Evolutionary conservation across 2,113 vertebrate species (phyloP).

Genomic region (Nymphicus hollandicus): DNA sequence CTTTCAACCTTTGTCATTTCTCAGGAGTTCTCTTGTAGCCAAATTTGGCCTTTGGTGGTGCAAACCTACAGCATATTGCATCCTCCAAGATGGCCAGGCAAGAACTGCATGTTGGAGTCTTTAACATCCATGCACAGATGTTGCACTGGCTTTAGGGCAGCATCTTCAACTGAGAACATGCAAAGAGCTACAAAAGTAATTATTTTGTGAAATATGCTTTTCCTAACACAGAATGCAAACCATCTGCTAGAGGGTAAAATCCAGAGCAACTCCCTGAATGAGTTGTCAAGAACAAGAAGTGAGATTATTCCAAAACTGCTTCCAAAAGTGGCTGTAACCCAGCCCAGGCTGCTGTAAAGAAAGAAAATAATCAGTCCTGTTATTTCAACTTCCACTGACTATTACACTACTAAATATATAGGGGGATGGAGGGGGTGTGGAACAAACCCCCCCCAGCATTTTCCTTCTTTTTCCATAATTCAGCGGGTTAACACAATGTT

Average conservation of each 20-base stretch:
- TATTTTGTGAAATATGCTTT: not conserved
- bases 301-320: not conserved
- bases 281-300: not conserved
- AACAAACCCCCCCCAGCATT: not conserved
- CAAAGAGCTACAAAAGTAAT: not conserved
- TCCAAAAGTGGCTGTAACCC: not conserved
- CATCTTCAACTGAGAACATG: not conserved
- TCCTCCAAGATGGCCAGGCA: not conserved
- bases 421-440: not conserved
- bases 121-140: not conserved
- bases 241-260: not conserved
- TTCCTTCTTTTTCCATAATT: not conserved
- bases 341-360: not conserved
- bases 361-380: not conserved
- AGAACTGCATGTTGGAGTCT: not conserved
- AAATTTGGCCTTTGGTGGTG: not conserved
- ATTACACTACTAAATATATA: not conserved
- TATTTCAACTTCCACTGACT: not conserved
- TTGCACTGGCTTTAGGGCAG: not conserved
- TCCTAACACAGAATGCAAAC: not conserved
- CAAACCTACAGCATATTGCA: not conserved
- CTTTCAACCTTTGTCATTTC: not conserved
- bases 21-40: not conserved
- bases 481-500: not conserved
- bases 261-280: not conserved